phyloP scores from a whole-genome alignment of 2,888 invertebrate genomes.

The Aproaerema taeniolella region DNA sequence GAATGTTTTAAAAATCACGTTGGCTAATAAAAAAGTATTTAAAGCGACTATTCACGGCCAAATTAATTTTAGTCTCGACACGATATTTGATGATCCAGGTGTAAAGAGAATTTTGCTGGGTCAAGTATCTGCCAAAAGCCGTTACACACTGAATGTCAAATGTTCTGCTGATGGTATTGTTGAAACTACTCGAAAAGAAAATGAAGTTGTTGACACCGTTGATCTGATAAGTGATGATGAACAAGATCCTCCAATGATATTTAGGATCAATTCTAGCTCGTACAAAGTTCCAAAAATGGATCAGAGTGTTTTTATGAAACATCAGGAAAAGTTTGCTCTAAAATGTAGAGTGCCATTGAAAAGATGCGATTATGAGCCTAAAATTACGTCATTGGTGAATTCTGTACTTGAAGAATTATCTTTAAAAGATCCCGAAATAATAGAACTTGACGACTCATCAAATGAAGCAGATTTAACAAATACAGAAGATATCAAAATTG shows the following conservation, averaged over 20 bases:
- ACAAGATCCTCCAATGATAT: conserved; percentile 26
- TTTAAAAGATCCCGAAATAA: conserved; percentile 24
- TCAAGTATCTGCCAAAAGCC: conserved; percentile 31
- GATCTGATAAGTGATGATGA: conserved; percentile 64
- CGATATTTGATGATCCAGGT: conserved; percentile 42
- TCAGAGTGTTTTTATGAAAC: conserved; percentile 30
- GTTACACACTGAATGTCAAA: conserved; percentile 36
- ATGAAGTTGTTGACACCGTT: conserved; percentile 47
- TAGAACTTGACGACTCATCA: conserved; percentile 49
- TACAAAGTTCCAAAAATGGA: conserved; percentile 33
- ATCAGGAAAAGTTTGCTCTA: conserved; percentile 42
- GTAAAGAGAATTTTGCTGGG: conserved; percentile 39
- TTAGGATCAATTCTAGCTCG: conserved; percentile 51
- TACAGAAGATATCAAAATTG: conserved; percentile 17
- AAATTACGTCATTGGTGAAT: not conserved
- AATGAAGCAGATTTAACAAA: conserved; percentile 30
- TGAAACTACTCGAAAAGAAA: no score
- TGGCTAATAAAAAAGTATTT: conserved; percentile 48
- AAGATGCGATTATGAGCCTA: conserved; percentile 14
- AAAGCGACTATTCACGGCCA: conserved; percentile 53
- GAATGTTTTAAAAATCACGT: conserved; percentile 40
- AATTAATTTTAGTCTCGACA: conserved; percentile 36
- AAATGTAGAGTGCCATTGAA: conserved; percentile 42
- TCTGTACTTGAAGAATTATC: conserved; percentile 1
- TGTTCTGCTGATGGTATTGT: no score